These are phyloP conservation scores for Aproaerema taeniolella DNA, from an alignment of 2,888 invertebrate species.

Conservation along the genomic window DNA sequence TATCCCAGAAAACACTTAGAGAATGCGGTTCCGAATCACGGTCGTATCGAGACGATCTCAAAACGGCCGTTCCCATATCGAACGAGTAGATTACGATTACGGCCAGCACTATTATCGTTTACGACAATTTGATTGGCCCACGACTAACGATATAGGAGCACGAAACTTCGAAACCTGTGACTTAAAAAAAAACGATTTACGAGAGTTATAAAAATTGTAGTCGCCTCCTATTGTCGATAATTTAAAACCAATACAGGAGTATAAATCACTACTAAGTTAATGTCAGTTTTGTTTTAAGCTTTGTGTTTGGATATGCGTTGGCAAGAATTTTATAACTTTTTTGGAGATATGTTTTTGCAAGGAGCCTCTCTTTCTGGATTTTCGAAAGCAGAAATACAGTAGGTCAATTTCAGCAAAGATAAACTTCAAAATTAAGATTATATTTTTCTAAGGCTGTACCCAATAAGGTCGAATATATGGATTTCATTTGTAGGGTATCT, in stretches of 20 bases:
- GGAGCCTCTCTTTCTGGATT: too few species aligned
- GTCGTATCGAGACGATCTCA: conserved; percentile 47
- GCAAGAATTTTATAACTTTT: too few species aligned
- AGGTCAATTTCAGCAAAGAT: too few species aligned
- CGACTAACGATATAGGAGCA: conserved; percentile 63
- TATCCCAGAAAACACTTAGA: too few species aligned
- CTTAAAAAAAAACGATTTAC: conserved; percentile 61
- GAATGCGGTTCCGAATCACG: too few species aligned
- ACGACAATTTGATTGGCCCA: conserved; percentile 66
- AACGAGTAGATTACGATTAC: conserved; percentile 56
- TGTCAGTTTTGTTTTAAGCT: conserved; percentile 19
- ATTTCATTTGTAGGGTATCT: too few species aligned
- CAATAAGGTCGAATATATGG: too few species aligned
- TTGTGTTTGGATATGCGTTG: too few species aligned
- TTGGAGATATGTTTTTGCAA: too few species aligned
- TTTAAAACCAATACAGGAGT: conserved; percentile 51
- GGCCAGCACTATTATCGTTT: conserved; percentile 61
- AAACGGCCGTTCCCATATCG: conserved; percentile 67
- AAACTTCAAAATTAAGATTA: too few species aligned
- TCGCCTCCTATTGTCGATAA: conserved; percentile 51
- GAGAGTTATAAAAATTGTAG: conserved; percentile 53
- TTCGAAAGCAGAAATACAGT: too few species aligned
- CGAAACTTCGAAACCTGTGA: conserved; percentile 44
- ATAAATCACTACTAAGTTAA: conserved; percentile 38
- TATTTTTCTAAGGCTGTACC: too few species aligned